phyloP scores from a whole-genome alignment of 2,888 invertebrate genomes.

The Cephus rjabovi region DNA sequence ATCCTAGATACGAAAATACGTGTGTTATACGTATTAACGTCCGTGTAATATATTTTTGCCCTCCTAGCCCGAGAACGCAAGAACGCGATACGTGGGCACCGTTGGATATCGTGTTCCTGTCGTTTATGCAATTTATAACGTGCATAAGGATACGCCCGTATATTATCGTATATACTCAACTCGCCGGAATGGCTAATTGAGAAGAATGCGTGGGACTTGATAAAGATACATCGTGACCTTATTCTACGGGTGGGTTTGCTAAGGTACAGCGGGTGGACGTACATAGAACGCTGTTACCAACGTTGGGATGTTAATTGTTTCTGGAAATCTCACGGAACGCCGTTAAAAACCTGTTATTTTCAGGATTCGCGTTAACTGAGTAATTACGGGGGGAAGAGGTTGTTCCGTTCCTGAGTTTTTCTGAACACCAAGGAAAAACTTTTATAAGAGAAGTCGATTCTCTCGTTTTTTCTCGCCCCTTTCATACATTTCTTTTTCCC shows the following conservation, averaged over 20 bases:
- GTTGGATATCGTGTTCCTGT: constrained; percentile 4
- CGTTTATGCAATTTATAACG: constrained; percentile 13
- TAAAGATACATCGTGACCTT: constrained; percentile 20
- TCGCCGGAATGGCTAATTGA: constrained; percentile 28
- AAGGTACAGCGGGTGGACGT: background rate
- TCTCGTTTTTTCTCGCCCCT: background rate
- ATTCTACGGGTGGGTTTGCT: background rate
- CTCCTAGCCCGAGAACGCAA: background rate
- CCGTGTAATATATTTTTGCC: background rate
- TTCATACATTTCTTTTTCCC: background rate
- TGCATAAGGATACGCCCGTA: constrained; percentile 6
- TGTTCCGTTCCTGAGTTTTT: background rate
- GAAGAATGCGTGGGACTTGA: constrained; percentile 40
- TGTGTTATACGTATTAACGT: background rate
- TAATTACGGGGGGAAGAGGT: background rate
- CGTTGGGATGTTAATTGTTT: background rate
- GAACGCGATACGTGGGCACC: background rate
- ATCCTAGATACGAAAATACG: background rate
- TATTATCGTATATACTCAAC: constrained; percentile 19
- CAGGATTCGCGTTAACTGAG: background rate
- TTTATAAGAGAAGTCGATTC: background rate
- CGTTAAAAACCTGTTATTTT: background rate
- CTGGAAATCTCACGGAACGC: background rate
- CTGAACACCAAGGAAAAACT: background rate
- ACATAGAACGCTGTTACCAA: background rate